Conservation (phyloP, 1,140 invertebrate species). For the Lasaia peninsularis region DNA sequence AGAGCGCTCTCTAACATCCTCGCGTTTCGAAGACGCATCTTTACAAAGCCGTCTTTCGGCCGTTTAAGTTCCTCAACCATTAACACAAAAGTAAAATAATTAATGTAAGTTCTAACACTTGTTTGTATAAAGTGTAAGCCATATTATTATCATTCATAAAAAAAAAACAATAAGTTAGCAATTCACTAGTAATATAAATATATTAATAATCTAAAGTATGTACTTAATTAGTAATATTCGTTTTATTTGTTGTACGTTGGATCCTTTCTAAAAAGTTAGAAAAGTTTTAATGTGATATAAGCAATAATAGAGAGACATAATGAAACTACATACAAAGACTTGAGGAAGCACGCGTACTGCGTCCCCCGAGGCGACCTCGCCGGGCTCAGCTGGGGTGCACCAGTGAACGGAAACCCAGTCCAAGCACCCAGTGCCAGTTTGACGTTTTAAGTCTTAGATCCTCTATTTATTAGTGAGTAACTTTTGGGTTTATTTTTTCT, state of each 20-base stretch:
- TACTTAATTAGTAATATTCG: slow-evolving; percentile 75
- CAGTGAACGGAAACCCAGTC: not conserved
- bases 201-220: slow-evolving; percentile 55
- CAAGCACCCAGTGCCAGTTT: slow-evolving; percentile 22
- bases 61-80: slow-evolving; percentile 38
- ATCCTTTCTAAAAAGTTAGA: slow-evolving; percentile 56
- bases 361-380: not conserved
- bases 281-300: slow-evolving; percentile 69
- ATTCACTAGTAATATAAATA: slow-evolving; percentile 44
- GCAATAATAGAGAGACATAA: slow-evolving; percentile 68
- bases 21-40: slow-evolving; percentile 29
- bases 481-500: slow-evolving; percentile 75
- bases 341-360: slow-evolving; percentile 21
- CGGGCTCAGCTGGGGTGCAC: not conserved
- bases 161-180: slow-evolving; percentile 46
- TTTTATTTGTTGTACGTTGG: slow-evolving; percentile 64
- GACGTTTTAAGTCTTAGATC: slow-evolving; percentile 64
- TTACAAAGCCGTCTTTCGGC: slow-evolving; percentile 15
- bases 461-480: slow-evolving; percentile 75
- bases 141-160: slow-evolving; percentile 59
- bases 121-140: slow-evolving; percentile 34
- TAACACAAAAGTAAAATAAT: slow-evolving; percentile 2
- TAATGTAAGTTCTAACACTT: slow-evolving; percentile 8
- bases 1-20: slow-evolving; percentile 61
- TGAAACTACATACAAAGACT: slow-evolving; percentile 52